Evolutionary conservation across 1,140 invertebrate genomes (phyloP).

Genomic region (Colletes gigas): DNA sequence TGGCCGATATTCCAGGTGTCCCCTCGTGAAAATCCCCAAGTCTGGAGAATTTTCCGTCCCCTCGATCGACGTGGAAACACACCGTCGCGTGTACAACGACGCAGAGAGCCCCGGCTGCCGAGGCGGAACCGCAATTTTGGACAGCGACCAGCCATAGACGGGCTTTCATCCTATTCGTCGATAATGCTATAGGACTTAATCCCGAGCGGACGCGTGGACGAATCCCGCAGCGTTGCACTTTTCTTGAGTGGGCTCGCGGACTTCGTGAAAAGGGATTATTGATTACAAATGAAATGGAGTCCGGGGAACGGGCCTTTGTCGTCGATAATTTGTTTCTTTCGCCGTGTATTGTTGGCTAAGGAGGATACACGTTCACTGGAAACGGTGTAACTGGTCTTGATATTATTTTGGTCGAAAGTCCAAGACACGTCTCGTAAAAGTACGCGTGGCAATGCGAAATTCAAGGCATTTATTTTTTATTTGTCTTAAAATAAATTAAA

Average conservation of each 20-base stretch:
- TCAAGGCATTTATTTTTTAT: too few species aligned
- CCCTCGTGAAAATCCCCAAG: neutral
- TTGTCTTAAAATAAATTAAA: too few species aligned
- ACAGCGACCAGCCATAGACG: neutral
- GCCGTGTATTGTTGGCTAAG: neutral
- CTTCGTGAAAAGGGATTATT: conserved; percentile 12
- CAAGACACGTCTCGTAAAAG: neutral
- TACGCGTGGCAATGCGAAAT: too few species aligned
- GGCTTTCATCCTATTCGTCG: neutral
- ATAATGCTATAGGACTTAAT: conserved; percentile 21
- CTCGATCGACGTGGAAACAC: neutral
- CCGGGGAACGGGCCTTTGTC: conserved; percentile 2
- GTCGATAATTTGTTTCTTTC: conserved; percentile 18
- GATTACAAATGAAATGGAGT: conserved; percentile 1
- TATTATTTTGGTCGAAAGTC: neutral
- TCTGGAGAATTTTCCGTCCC: neutral
- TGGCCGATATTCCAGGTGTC: neutral
- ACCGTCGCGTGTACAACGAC: too few species aligned
- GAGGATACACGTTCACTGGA: neutral
- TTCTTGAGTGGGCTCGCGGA: neutral
- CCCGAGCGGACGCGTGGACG: neutral
- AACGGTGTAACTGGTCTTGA: too few species aligned
- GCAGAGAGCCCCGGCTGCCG: neutral
- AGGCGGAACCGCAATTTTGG: neutral
- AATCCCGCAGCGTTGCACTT: conserved; percentile 20